Base-by-base conservation (phyloP, 2,888 invertebrate species). In the Homarus gammarus region DNA sequence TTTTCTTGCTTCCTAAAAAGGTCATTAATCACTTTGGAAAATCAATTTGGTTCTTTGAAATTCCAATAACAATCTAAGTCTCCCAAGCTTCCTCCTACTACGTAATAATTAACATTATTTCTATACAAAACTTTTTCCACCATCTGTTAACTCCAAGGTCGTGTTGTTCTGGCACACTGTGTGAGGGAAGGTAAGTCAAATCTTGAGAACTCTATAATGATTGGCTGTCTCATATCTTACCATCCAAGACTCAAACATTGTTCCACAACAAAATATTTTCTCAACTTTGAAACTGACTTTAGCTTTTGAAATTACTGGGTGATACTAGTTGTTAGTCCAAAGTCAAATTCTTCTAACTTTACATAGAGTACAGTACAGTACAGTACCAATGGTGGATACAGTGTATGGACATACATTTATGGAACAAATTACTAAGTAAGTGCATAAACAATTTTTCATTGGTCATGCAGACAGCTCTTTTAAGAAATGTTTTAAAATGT, bases 41-140 rank as follows among this genome's bases (percentile, higher is more conserved):
- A 73, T 83, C 87, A 87, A 44, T 73, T 75, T 87, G 75, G 82
- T 82, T 82, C 61, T 81, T 87, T 87, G 87, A 75, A 61, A 83
- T 87, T 87, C 72, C 87, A 82, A 73, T 82, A 82, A 87, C 82
- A 82, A 73, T 87, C 77, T 77, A 68, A 75, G 68, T 75, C 56
- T 82, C 44, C 75, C 87, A 64, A 82, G 73, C 72, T 72, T 40
- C 44, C 61, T 83, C 64, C 64, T 75, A 75, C 86, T 79, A 79
- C n/a, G n/a, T n/a, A n/a, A 83, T 78, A 79, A 51, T 70, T 70
- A 86, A 70, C 86, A 49, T 36, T 83, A 83, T 56, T 73, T 79
- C 70, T 86, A 79, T 86, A 86, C 79, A 79, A 79, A 86, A 79
- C 86, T 72, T 36, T 84, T 51, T 78, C 68, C 86, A 68, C 36